Percentiles rank a stretch among this genome's conserved stretches.
Conservation (phyloP, 2,888 invertebrate species). For the Arctia plantaginis region DNA sequence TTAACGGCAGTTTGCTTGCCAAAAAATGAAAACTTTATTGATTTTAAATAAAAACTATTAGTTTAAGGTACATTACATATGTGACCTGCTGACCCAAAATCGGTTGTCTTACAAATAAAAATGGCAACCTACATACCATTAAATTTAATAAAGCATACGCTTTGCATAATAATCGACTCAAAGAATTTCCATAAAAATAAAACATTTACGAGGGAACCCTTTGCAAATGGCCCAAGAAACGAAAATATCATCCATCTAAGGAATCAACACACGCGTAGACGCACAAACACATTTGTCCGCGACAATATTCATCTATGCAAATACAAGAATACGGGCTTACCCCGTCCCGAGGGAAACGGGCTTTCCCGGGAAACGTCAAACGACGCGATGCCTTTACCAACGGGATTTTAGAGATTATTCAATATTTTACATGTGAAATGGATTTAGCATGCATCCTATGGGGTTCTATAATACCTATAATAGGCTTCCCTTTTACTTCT, state of each 20-base stretch:
- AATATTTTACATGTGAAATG: constrained; percentile 49
- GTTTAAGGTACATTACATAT: background rate
- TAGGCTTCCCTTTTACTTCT: background rate
- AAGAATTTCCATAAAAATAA: constrained; percentile 18
- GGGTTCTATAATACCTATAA: background rate
- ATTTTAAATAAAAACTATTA: background rate
- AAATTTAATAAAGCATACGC: constrained; percentile 13
- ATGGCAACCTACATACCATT: background rate
- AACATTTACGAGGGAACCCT: constrained; percentile 21
- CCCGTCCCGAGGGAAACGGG: constrained; percentile 42
- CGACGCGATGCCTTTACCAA: constrained; percentile 46
- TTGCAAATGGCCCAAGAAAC: constrained; percentile 26
- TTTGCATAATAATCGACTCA: background rate
- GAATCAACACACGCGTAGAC: constrained; percentile 42
- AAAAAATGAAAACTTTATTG: background rate
- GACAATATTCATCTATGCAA: constrained; percentile 64
- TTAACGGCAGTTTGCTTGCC: background rate
- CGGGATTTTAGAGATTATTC: constrained; percentile 48
- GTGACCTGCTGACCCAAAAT: background rate
- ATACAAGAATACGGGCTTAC: constrained; percentile 47
- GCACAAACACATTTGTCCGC: constrained; percentile 30
- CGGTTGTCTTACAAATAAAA: background rate
- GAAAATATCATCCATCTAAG: constrained; percentile 46
- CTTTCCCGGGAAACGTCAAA: constrained; percentile 45
- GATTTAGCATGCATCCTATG: constrained; percentile 28